Percentiles rank a stretch among this genome's conserved stretches.
phyloP scores from a whole-genome alignment of 2,797 vertebrate species.

The Sebastiscus tertius region DNA sequence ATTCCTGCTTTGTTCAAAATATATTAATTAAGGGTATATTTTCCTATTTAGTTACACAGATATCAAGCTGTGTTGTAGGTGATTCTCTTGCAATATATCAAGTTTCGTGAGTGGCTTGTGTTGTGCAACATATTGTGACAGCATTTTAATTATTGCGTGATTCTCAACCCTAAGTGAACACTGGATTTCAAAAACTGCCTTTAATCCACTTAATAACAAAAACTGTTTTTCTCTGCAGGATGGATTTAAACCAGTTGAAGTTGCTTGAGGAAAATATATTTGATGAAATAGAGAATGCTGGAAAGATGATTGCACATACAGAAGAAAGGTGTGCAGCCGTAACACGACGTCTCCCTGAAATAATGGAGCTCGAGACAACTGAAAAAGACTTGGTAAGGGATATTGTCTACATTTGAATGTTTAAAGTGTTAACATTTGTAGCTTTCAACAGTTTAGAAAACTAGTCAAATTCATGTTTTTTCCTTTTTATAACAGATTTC shows the following conservation, averaged over 20 bases:
- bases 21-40: neutral
- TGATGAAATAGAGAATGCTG: slow-evolving; percentile 45
- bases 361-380: slow-evolving; percentile 31
- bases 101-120: neutral
- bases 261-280: slow-evolving; percentile 18
- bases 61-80: neutral
- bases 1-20: neutral
- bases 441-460: neutral
- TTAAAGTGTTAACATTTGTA: neutral
- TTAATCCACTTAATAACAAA: slow-evolving; percentile 5
- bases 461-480: neutral
- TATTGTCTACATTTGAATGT: neutral
- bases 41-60: neutral
- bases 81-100: neutral
- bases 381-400: slow-evolving; percentile 44
- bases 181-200: neutral
- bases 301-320: slow-evolving; percentile 19
- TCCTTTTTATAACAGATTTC: slow-evolving; percentile 62
- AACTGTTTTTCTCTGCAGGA: slow-evolving; percentile 44
- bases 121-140: neutral
- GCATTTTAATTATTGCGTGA: neutral
- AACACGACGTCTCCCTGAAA: slow-evolving; percentile 32
- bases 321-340: slow-evolving; percentile 31
- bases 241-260: slow-evolving; percentile 50
- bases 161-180: neutral